A percentile compares a stretch with the other conserved stretches of the same genome.
phyloP scores from a whole-genome alignment of 37 sponge, comb jelly and placozoan species.

The Agelas oroides region DNA sequence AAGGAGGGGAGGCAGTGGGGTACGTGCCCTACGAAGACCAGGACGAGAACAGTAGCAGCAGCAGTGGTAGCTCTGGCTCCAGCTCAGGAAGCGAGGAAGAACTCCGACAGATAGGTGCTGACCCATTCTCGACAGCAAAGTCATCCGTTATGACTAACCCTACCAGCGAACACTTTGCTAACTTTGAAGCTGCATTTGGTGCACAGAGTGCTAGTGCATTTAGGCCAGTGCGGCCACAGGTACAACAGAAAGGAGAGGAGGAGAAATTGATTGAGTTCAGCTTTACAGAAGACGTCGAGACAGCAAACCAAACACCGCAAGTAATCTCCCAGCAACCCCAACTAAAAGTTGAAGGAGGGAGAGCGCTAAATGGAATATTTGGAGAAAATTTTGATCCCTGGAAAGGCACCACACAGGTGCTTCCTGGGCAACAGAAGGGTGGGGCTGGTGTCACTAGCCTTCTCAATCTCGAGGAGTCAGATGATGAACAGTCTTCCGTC shows the following conservation, averaged over 20 bases:
- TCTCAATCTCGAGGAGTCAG: neutral
- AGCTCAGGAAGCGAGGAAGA: neutral
- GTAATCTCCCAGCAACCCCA: too few relatives aligned
- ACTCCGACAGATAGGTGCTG: neutral
- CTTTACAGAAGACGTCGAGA: too few relatives aligned
- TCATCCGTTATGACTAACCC: neutral
- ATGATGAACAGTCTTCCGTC: too few relatives aligned
- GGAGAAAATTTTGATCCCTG: slow-evolving; percentile 3
- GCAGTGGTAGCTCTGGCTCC: slow-evolving; percentile 4
- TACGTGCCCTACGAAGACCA: slow-evolving; percentile 33
- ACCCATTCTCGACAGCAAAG: neutral
- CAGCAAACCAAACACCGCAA: too few relatives aligned
- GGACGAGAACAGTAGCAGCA: too few relatives aligned
- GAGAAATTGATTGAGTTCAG: slow-evolving; percentile 11
- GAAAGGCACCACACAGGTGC: neutral
- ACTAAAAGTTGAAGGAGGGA: neutral
- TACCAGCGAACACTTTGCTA: neutral
- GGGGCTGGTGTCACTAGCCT: neutral
- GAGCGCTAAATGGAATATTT: too few relatives aligned
- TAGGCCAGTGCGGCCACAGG: neutral
- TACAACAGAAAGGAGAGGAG: too few relatives aligned
- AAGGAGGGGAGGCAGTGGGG: slow-evolving; percentile 17
- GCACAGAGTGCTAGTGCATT: too few relatives aligned
- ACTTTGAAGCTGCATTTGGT: neutral
- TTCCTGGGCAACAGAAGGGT: neutral